phyloP scores from a whole-genome alignment of 2,113 vertebrate species.

The Procavia capensis region DNA sequence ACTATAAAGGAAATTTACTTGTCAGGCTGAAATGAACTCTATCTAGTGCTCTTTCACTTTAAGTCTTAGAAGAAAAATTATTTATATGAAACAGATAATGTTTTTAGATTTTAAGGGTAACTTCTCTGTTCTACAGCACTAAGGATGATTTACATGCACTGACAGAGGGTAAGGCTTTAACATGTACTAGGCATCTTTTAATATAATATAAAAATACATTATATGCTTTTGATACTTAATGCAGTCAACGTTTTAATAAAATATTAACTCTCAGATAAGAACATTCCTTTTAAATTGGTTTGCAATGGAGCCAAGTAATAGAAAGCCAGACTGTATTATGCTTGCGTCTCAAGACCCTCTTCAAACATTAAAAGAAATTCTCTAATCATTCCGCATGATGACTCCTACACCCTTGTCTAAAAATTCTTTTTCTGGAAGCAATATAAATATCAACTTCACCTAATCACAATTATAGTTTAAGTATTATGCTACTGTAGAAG shows the following conservation, averaged over 20 bases:
- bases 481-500: not conserved
- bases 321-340: not conserved
- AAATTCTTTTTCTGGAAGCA: not conserved
- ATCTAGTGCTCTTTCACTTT: constrained; percentile 35
- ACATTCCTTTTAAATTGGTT: not conserved
- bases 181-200: not conserved
- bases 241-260: constrained; percentile 16
- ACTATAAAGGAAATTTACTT: not conserved
- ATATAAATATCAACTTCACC: not conserved
- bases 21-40: constrained; percentile 5
- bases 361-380: constrained; percentile 22
- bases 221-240: not conserved
- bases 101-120: constrained; percentile 53
- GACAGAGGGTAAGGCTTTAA: not conserved
- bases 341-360: not conserved
- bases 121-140: not conserved
- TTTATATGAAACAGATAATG: constrained; percentile 38
- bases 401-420: not conserved
- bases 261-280: constrained; percentile 45
- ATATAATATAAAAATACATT: constrained; percentile 1
- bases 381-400: not conserved
- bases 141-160: not conserved
- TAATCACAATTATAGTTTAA: not conserved
- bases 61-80: constrained; percentile 31
- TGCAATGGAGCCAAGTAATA: constrained; percentile 23